Evolutionary conservation across 2,888 invertebrate genomes (phyloP).

Genomic region (Tribolium freemani): DNA sequence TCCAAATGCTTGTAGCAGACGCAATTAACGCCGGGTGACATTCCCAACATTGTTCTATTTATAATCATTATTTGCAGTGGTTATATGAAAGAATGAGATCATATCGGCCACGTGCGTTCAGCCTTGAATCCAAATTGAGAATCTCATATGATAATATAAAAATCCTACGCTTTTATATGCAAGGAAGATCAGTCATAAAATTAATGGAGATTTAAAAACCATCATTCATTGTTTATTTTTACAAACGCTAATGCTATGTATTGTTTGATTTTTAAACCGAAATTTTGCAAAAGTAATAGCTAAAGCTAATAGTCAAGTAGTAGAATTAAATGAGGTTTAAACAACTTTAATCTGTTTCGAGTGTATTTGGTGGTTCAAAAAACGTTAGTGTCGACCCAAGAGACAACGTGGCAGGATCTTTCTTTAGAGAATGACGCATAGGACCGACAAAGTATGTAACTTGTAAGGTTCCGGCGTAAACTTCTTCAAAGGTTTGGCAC

Average conservation of each 20-base stretch:
- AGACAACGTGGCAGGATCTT: neutral
- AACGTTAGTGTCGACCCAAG: neutral
- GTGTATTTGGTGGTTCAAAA: too few relatives aligned
- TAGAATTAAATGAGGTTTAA: too few relatives aligned
- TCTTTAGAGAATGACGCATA: neutral
- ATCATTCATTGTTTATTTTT: too few relatives aligned
- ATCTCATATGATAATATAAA: neutral
- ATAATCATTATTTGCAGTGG: conserved; percentile 13
- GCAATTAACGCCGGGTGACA: conserved; percentile 23
- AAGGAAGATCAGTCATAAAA: neutral
- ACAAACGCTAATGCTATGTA: too few relatives aligned
- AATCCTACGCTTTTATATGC: neutral
- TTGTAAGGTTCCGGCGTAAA: neutral
- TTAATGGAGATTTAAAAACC: too few relatives aligned
- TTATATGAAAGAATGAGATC: conserved; percentile 32
- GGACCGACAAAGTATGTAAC: neutral
- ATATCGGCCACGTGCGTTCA: conserved; percentile 17
- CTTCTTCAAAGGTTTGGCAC: neutral
- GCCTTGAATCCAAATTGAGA: conserved; percentile 35
- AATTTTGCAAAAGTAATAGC: too few relatives aligned
- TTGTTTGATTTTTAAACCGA: too few relatives aligned
- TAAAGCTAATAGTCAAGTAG: too few relatives aligned
- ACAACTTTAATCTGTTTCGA: too few relatives aligned
- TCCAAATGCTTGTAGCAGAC: conserved; percentile 2
- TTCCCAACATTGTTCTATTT: conserved; percentile 32